Percentiles rank a stretch among this genome's conserved stretches.
Evolutionary conservation across 1,140 invertebrate genomes (phyloP).

Genomic region (Drosophila dunni): DNA sequence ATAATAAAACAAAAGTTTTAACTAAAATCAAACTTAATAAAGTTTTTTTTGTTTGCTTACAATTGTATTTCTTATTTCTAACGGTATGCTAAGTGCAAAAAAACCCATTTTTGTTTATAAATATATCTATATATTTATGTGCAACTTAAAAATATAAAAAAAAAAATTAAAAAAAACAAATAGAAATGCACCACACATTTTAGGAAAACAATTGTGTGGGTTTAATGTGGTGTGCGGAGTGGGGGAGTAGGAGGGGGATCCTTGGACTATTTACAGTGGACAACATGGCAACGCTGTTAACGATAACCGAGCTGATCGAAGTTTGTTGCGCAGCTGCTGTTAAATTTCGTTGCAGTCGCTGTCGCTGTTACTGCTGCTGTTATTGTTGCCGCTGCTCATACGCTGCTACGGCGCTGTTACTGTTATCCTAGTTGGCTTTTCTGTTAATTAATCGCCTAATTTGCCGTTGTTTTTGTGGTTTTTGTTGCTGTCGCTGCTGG

Average conservation of each 20-base stretch:
- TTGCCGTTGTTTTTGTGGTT: conserved; percentile 27
- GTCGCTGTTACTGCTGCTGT: conserved; percentile 8
- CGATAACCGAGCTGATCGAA: conserved; percentile 5
- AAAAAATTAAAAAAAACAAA: conserved; percentile 5
- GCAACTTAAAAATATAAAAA: background rate
- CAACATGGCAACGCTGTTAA: conserved; percentile 3
- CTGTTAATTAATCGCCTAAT: conserved; percentile 9
- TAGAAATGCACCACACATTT: conserved; percentile 34
- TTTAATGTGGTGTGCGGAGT: no score
- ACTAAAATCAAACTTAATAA: conserved; percentile 41
- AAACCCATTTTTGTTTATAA: conserved; percentile 11
- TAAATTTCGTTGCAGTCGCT: conserved; percentile 23
- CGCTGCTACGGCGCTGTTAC: conserved; percentile 3
- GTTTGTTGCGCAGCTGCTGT: conserved; percentile 1
- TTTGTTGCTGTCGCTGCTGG: conserved; percentile 47
- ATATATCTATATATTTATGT: conserved; percentile 20
- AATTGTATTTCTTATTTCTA: conserved; percentile 29
- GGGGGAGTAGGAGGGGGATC: conserved; percentile 14
- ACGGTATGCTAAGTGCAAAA: conserved; percentile 53
- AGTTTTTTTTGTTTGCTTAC: conserved; percentile 3
- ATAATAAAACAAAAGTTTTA: conserved; percentile 38
- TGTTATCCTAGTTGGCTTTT: conserved; percentile 8
- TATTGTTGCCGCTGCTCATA: background rate
- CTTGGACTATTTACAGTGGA: conserved; percentile 42
- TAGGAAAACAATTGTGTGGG: conserved; percentile 39